Evolutionary conservation across 2,113 vertebrate species (phyloP), one percentile per base, ranked within the genome.

Genomic region (Oncorhynchus kisutch): DNA sequence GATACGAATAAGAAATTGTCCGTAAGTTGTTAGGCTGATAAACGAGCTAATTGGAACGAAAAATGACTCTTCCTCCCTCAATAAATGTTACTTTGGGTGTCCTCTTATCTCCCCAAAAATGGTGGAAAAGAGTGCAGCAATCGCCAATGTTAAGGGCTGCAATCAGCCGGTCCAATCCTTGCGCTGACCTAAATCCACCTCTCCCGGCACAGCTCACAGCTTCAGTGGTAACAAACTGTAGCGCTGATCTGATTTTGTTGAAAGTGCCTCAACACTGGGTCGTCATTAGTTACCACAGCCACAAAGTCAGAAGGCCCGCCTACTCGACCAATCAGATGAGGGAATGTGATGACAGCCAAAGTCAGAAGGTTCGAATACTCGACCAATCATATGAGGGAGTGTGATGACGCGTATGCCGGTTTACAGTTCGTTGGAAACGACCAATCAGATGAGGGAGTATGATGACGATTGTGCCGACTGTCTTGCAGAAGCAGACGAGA

Each of bases 221-320:
- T 51, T 83, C 78, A 86, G 81, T 92, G 88, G 34, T 71, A 76
- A 60, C 65, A 20, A 71, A 76, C 89, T 75, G 84, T 77, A 76
- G 90, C 91, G 94, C 91, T 93, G 89, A 91, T 91, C 93, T 88
- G 93, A 93, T 93, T 96, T 96, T 94, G 92, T 79, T 27, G 18
- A 89, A 90, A 91, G 86, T 60, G 90, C 81, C 90, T 93, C 88
- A 75, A 91, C 88, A 90, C 93, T 92, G 91, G 39, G 39, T 45
- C 9, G 9, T 45, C 39, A 11, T 9, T 11, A 45, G 39, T 45
- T 45, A 45, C 39, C 39, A 45, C 39, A 45, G 39, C 39, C 39
- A 45, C 39, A 45, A 45, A 45, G 9, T 45, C 39, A 45, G 39
- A 45, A 45, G 39, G 39, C 9, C 39, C 9, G 39, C 39, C 9